phyloP scores from a whole-genome alignment of 2,888 invertebrate genomes.

The Drosophila hamatofila region DNA sequence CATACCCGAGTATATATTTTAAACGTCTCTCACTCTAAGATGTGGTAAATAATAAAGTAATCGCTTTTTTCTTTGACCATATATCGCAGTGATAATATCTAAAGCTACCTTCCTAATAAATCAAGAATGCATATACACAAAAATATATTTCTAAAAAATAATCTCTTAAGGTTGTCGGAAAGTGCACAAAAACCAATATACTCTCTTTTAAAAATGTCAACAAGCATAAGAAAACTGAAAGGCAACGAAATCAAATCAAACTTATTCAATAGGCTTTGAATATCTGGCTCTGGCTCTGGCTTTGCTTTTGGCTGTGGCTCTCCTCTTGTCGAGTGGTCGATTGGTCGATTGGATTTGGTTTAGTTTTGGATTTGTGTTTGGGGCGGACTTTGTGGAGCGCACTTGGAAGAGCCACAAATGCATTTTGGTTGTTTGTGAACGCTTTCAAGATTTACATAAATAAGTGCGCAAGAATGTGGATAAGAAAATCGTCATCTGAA shows the following conservation, averaged over 20 bases:
- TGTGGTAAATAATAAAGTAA: too few species aligned
- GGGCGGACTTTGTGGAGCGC: slow-evolving; percentile 15
- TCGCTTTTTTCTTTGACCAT: too few species aligned
- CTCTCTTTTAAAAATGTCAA: not conserved
- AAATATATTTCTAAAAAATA: too few species aligned
- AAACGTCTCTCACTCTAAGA: too few species aligned
- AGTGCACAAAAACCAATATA: not conserved
- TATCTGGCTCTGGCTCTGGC: slow-evolving; percentile 13
- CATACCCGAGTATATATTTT: too few species aligned
- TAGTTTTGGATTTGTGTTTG: slow-evolving; percentile 23
- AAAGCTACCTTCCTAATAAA: too few species aligned
- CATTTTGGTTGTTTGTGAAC: slow-evolving; percentile 65
- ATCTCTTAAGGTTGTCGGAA: too few species aligned
- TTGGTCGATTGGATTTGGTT: slow-evolving; percentile 50
- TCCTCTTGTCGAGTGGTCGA: slow-evolving; percentile 57
- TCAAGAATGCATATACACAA: not conserved
- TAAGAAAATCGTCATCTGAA: slow-evolving; percentile 61
- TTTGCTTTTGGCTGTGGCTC: slow-evolving; percentile 38
- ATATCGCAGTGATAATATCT: too few species aligned
- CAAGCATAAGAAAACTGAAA: slow-evolving; percentile 2
- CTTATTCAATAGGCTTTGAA: slow-evolving; percentile 71
- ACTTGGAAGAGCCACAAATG: slow-evolving; percentile 57
- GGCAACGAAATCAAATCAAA: slow-evolving; percentile 64
- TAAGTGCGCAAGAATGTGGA: slow-evolving; percentile 68
- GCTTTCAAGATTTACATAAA: slow-evolving; percentile 72